Percentiles rank a stretch among this genome's conserved stretches.
Evolutionary conservation across 2,888 invertebrate species (phyloP).

Genomic region (Parnassius orleans): DNA sequence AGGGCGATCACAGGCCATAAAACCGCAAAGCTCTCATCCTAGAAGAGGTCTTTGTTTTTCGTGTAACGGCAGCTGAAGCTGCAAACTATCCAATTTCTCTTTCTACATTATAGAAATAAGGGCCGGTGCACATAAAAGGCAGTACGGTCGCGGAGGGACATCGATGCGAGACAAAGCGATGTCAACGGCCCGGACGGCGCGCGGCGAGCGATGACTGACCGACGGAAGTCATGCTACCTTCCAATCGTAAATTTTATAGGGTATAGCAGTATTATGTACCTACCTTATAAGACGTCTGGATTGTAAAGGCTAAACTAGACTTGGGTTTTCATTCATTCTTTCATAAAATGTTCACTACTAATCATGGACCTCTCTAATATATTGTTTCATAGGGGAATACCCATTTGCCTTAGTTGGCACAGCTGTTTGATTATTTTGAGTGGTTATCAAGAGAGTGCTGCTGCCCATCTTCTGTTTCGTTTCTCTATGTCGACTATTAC

Average conservation of each 20-base stretch:
- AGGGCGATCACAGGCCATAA: conserved; percentile 1
- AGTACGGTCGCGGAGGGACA: conserved; percentile 21
- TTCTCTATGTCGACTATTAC: too few relatives aligned
- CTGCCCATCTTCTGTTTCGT: too few relatives aligned
- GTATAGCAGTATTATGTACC: background rate
- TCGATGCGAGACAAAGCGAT: conserved; percentile 57
- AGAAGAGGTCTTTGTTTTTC: conserved; percentile 11
- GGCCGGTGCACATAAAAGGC: conserved; percentile 10
- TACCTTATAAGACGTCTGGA: too few relatives aligned
- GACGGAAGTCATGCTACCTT: conserved; percentile 34
- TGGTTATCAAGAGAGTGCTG: too few relatives aligned
- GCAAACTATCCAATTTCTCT: conserved; percentile 15
- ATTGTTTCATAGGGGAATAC: too few relatives aligned
- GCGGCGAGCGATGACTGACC: conserved; percentile 40
- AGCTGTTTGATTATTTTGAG: too few relatives aligned
- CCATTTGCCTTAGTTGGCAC: too few relatives aligned
- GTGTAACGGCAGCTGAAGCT: conserved; percentile 8
- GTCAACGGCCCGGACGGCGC: conserved; percentile 53
- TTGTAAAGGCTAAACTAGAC: too few relatives aligned
- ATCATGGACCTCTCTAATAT: too few relatives aligned
- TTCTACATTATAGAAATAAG: conserved; percentile 6
- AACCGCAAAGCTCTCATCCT: conserved; percentile 9
- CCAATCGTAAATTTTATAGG: conserved; percentile 23
- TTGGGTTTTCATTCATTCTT: too few relatives aligned
- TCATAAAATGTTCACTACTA: too few relatives aligned